phyloP scores from a whole-genome alignment of 2,797 vertebrate genomes.

The Gallirallus australis region DNA sequence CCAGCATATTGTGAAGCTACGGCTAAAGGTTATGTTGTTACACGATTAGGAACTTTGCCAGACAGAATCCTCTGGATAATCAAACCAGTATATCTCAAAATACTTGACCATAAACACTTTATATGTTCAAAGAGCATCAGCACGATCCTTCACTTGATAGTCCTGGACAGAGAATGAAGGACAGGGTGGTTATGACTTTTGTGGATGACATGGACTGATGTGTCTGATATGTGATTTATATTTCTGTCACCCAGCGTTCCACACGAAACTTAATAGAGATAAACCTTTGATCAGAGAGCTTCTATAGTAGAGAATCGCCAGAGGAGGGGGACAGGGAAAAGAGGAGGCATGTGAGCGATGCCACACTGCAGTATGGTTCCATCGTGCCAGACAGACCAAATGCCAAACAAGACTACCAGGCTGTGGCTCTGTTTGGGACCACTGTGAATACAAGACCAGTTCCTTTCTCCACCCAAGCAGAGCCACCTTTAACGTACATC shows the following conservation, averaged over 20 bases:
- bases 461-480: not conserved
- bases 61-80: slow-evolving; percentile 27
- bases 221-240: not conserved
- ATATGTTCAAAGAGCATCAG: slow-evolving; percentile 48
- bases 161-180: not conserved
- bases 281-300: not conserved
- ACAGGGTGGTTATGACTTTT: not conserved
- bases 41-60: slow-evolving; percentile 32
- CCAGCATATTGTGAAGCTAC: not conserved
- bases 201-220: not conserved
- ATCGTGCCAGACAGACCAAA: not conserved
- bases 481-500: not conserved
- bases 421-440: not conserved
- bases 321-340: not conserved
- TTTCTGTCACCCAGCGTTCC: not conserved
- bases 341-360: not conserved
- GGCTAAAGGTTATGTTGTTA: slow-evolving; percentile 23
- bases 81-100: not conserved
- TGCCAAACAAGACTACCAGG: not conserved
- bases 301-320: not conserved
- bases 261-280: not conserved
- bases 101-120: slow-evolving; percentile 41
- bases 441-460: not conserved
- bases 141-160: not conserved
- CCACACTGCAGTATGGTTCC: not conserved